Evolutionary conservation across 2,113 vertebrate species (phyloP).

Genomic region (Stigmatopora nigra): DNA sequence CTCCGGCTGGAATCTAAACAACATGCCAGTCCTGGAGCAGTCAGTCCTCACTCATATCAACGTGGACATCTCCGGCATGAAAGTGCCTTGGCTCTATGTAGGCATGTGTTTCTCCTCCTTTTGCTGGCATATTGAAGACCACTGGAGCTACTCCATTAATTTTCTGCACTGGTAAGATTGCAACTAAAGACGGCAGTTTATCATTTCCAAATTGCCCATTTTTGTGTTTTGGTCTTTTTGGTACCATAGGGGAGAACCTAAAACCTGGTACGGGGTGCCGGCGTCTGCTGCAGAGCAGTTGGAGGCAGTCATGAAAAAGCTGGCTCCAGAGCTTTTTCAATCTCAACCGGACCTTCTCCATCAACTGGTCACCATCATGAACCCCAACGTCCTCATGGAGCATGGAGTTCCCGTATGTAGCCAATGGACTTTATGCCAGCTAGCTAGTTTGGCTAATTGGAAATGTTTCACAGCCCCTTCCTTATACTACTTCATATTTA

Average conservation of each 20-base stretch:
- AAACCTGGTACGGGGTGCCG: slow-evolving; percentile 96
- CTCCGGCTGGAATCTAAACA: slow-evolving; percentile 98
- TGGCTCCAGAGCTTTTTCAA: slow-evolving; percentile 93
- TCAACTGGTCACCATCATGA: slow-evolving; percentile 98
- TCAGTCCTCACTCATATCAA: slow-evolving; percentile 95
- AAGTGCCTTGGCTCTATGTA: slow-evolving; percentile 96
- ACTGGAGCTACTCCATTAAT: slow-evolving; percentile 99
- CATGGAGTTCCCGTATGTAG: slow-evolving; percentile 95
- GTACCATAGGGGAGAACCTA: slow-evolving; percentile 85
- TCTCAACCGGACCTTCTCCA: slow-evolving; percentile 95
- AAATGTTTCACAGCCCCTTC: background rate
- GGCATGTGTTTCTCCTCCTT: slow-evolving; percentile 99
- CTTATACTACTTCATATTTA: background rate
- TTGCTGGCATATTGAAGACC: slow-evolving; percentile 98
- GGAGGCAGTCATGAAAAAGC: slow-evolving; percentile 93
- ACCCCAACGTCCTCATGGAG: slow-evolving; percentile 95
- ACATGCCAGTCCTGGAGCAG: slow-evolving; percentile 96
- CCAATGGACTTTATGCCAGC: background rate
- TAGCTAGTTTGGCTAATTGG: too few species aligned
- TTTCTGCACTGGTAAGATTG: slow-evolving; percentile 88
- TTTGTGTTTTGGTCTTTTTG: background rate
- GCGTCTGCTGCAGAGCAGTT: slow-evolving; percentile 92
- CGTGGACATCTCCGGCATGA: slow-evolving; percentile 97
- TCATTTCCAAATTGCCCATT: background rate
- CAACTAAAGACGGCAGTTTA: background rate